Percentiles rank a stretch among this genome's conserved stretches.
Conservation (phyloP, 2,888 invertebrate genomes). For the Tinea semifulvella region DNA sequence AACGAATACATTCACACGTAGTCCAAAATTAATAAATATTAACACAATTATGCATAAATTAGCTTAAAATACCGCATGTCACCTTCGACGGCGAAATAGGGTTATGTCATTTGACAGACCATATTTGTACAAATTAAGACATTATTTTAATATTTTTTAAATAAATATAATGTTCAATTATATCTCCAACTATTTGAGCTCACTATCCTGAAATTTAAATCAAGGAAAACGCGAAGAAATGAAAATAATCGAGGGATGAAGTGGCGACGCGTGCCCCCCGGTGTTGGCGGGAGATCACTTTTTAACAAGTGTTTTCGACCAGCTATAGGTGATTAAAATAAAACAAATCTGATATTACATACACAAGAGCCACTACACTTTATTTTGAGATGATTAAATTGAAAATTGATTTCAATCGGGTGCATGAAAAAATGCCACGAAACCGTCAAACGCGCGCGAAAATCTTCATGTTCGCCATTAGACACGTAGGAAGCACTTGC, state of each 20-base stretch:
- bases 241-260: not conserved
- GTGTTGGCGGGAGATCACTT: conserved; percentile 59
- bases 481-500: conserved; percentile 64
- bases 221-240: not conserved
- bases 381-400: conserved; percentile 29
- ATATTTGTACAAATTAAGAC: not conserved
- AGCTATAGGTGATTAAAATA: conserved; percentile 5
- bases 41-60: conserved; percentile 23
- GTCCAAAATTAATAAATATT: not conserved
- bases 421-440: conserved; percentile 64
- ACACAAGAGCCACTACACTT: conserved; percentile 34
- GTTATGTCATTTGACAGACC: conserved; percentile 52
- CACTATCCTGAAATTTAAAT: not conserved
- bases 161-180: not conserved
- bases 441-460: conserved; percentile 67
- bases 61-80: conserved; percentile 61
- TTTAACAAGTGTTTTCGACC: conserved; percentile 36
- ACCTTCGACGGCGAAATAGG: conserved; percentile 59
- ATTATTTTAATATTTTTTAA: not conserved
- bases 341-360: not conserved
- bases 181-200: not conserved
- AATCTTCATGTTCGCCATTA: conserved; percentile 65
- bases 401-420: conserved; percentile 41
- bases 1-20: not conserved
- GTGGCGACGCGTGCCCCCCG: conserved; percentile 53